These are phyloP conservation scores for Panthera leo DNA, from an alignment of 2,113 vertebrate species.

Conservation along the genomic window DNA sequence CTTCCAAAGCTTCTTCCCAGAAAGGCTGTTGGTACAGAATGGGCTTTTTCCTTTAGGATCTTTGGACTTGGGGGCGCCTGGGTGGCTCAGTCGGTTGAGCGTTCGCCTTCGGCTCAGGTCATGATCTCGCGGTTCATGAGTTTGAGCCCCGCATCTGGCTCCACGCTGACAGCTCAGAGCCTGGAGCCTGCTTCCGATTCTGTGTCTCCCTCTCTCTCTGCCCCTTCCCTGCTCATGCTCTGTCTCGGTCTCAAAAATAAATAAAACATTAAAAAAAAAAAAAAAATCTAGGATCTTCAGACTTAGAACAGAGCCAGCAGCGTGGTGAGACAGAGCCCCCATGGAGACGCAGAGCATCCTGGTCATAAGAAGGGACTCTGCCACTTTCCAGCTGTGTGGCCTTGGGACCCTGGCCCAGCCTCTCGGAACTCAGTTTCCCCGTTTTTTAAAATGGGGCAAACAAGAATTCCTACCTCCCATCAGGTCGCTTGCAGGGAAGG, in stretches of 20 bases:
- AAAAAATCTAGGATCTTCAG: neutral
- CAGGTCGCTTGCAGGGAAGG: neutral
- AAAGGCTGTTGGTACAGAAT: neutral
- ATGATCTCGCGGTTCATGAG: no score
- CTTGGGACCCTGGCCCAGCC: neutral
- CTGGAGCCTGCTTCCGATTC: no score
- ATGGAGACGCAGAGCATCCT: accelerated
- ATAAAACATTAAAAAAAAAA: no score
- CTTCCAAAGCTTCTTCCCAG: neutral
- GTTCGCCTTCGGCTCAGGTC: no score
- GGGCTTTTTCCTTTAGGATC: neutral
- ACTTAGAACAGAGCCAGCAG: accelerated
- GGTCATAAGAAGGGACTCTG: neutral
- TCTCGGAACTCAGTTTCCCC: neutral
- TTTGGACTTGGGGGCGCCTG: neutral
- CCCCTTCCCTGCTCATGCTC: no score
- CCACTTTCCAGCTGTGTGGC: neutral
- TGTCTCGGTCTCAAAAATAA: no score
- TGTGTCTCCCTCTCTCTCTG: no score
- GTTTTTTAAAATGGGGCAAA: neutral
- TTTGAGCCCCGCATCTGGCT: no score
- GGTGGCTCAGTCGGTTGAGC: no score
- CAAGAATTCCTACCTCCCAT: neutral
- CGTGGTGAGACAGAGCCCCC: accelerated
- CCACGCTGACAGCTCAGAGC: no score